Base-by-base conservation (phyloP, 2,113 vertebrate genomes). In the Osmerus eperlanus region DNA sequence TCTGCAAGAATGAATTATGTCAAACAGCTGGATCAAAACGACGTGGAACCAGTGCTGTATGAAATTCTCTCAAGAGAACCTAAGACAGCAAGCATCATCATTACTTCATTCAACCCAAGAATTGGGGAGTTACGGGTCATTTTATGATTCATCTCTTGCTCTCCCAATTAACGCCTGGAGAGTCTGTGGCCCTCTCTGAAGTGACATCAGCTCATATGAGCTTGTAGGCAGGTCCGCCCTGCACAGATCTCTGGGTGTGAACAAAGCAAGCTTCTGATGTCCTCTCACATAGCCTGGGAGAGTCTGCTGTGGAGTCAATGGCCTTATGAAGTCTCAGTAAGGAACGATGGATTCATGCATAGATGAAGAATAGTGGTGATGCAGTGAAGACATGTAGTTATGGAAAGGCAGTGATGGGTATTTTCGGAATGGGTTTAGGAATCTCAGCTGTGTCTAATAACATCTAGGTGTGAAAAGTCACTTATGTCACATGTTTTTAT, bases 101-200 rank as follows among this genome's bases (percentile, higher is more conserved):
- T 47, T 47, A 75, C 75, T 88, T 84, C 78, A 81, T 78, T 82
- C 69, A 18, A 70, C 68, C 81, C 74, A 66, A 55, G 75, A 78
- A 83, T 88, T 72, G 76, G 65, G 61, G 73, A 64, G 73, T 53
- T 19, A 74, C 85, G 77, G 87, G 84, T 85, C 77, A 75, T 72
- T 81, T 83, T 81, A 85, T 77, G 79, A 86, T 86, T 86, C 72
- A 84, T 86, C 85, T 89, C 73, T 76, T 71, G 36, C 3, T 75
- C 80, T 91, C 81, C 84, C 83, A 89, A 89, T 92, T 86, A 89
- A 83, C 77, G 81, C 86, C 84, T 3, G 14, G 73, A 85, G 83
- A 78, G 83, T 83, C 71, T 59, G 36, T 58, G 73, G 78, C 86
- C 70, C 78, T 71, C 68, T 56, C 32, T 79, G 67, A 74, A 80